Conservation (phyloP, 1,140 invertebrate genomes). For the Drosophila sp. region DNA sequence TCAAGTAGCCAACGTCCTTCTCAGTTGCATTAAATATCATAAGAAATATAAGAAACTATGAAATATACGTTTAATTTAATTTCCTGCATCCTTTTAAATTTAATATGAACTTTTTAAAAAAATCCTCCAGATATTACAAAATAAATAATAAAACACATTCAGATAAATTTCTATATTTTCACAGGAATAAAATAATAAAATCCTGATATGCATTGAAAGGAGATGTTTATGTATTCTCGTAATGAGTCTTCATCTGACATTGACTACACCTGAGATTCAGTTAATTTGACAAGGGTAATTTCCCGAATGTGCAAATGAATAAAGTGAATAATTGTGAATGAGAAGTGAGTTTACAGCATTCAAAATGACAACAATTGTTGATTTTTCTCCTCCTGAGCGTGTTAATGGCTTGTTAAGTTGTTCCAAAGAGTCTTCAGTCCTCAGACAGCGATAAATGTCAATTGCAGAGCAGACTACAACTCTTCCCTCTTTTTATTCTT, state of each 20-base stretch:
- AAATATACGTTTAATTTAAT: too few relatives aligned
- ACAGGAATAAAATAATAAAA: background rate
- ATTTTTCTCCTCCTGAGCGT: slow-evolving; percentile 36
- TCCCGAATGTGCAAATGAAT: slow-evolving; percentile 26
- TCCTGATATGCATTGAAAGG: background rate
- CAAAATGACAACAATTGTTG: slow-evolving; percentile 66
- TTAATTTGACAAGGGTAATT: slow-evolving; percentile 63
- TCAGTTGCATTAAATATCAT: slow-evolving; percentile 19
- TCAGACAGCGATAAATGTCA: slow-evolving; percentile 75
- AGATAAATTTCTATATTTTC: too few relatives aligned
- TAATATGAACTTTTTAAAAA: too few relatives aligned
- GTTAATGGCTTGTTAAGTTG: slow-evolving; percentile 80
- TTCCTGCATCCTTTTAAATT: too few relatives aligned
- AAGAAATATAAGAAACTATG: too few relatives aligned
- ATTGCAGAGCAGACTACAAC: slow-evolving; percentile 55
- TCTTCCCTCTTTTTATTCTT: background rate
- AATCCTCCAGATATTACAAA: too few relatives aligned
- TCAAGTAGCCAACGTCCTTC: slow-evolving; percentile 32
- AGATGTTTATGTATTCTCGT: background rate
- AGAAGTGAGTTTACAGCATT: slow-evolving; percentile 61
- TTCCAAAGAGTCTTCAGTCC: slow-evolving; percentile 56
- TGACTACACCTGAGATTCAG: slow-evolving; percentile 41
- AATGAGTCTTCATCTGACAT: slow-evolving; percentile 1
- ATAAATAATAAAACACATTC: too few relatives aligned
- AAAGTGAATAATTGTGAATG: slow-evolving; percentile 54